These are phyloP conservation scores for Magallana nippona DNA, from an alignment of 2,888 invertebrate genomes.

Conservation along the genomic window DNA sequence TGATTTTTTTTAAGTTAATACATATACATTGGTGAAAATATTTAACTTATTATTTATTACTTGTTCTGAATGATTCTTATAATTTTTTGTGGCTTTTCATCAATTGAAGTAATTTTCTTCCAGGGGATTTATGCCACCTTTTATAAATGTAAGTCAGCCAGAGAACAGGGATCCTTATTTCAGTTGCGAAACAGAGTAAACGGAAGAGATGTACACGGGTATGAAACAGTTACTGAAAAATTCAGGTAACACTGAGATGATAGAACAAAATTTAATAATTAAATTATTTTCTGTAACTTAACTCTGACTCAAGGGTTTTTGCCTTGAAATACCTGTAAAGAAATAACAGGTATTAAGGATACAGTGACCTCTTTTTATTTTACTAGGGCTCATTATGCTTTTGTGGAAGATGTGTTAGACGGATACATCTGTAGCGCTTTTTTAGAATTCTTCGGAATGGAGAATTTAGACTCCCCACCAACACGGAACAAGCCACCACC, in stretches of 20 bases:
- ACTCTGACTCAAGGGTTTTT: too few relatives aligned
- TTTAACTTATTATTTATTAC: too few relatives aligned
- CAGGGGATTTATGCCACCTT: not conserved
- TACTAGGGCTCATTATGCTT: not conserved
- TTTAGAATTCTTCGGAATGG: not conserved
- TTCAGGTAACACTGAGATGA: too few relatives aligned
- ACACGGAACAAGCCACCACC: not conserved
- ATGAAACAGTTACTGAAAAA: not conserved
- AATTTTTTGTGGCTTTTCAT: too few relatives aligned
- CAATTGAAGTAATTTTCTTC: too few relatives aligned
- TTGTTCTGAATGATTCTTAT: too few relatives aligned
- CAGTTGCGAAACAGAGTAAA: not conserved
- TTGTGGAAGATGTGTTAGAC: constrained; percentile 2
- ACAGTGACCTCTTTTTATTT: not conserved
- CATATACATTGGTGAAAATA: too few relatives aligned
- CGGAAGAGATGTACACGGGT: not conserved
- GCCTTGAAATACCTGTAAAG: too few relatives aligned
- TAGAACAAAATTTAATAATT: too few relatives aligned
- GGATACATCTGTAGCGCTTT: not conserved
- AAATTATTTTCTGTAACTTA: too few relatives aligned
- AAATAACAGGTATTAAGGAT: too few relatives aligned
- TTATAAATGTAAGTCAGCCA: not conserved
- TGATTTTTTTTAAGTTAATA: too few relatives aligned
- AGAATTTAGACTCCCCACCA: not conserved
- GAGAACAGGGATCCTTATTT: not conserved